Base-by-base conservation (phyloP, 2,113 vertebrate species). In the Pandion haliaetus region DNA sequence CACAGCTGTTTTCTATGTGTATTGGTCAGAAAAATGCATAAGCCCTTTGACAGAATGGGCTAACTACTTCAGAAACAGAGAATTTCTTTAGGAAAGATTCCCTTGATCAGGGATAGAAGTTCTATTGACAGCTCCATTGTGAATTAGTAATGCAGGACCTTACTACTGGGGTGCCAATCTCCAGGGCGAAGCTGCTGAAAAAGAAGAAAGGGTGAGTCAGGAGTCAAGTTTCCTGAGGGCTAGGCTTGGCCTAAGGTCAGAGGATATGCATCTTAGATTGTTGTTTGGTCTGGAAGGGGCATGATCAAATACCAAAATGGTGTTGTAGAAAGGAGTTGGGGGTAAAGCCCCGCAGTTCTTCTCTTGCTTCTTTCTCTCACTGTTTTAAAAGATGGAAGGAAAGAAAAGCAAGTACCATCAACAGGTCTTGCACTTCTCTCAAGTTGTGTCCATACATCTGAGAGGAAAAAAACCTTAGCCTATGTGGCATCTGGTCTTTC, bases 1-100 rank as follows among this genome's bases (percentile, higher is more conserved):
- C 12, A 52, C 10, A 42, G 14, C 7, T 69, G 5, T 45, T 83
- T 38, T 20, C 10, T 23, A 55, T 1, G 2, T 0, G 0, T 25
- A 54, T 79, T 34, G 38, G 15, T 61, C 63, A 83, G 54, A 93
- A 88, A 67, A 47, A 45, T 61, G 12, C 9, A 2, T 49, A 65
- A 67, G 4, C 70, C 32, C 36, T 50, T 82, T 8, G 0, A 70
- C 14, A 93, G 38, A 87, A 82, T 32, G 34, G 23, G 19, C 20
- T 58, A 83, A 52, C 17, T 74, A 29, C 32, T 88, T 70, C 5
- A 77, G 63, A 85, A 73, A 32, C 5, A 66, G 32, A 26, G 7
- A 74, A 59, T 6, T 62, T 81, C 31, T 65, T 82, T 73, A 72
- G 29, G 42, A 85, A 82, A 77, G 2, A 42, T 38, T 88, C 25